Evolutionary conservation across 2,113 vertebrate species (phyloP).

Genomic region (Peromyscus leucopus): DNA sequence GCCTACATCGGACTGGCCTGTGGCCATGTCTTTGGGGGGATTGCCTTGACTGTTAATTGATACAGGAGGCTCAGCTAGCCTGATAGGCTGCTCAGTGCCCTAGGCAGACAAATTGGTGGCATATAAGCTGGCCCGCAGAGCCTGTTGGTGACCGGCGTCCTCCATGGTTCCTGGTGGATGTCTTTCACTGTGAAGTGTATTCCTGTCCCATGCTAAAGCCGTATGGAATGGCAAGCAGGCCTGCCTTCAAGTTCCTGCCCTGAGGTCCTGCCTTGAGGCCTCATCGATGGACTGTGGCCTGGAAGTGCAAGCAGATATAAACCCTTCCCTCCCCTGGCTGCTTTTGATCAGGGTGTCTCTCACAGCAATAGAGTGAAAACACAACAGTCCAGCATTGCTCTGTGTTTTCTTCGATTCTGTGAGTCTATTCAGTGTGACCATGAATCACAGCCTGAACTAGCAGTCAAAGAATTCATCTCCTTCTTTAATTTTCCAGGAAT

Average conservation of each 20-base stretch:
- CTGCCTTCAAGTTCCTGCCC: neutral
- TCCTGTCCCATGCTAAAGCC: neutral
- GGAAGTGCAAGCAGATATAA: too few species aligned
- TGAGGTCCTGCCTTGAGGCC: neutral
- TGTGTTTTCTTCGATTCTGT: neutral
- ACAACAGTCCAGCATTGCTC: neutral
- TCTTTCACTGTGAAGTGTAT: neutral
- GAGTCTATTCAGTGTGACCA: neutral
- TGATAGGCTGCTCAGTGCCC: neutral
- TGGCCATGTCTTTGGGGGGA: neutral
- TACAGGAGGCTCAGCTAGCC: too few species aligned
- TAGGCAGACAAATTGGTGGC: neutral
- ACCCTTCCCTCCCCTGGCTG: neutral
- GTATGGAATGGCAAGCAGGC: neutral
- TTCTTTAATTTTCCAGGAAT: neutral
- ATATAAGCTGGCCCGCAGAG: rapidly evolving
- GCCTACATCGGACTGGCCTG: neutral
- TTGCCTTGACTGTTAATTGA: neutral
- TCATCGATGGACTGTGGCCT: neutral
- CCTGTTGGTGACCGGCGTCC: too few species aligned
- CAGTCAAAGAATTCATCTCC: neutral
- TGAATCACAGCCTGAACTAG: neutral
- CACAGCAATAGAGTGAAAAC: neutral
- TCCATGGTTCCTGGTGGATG: too few species aligned
- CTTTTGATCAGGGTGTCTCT: neutral